Evolutionary conservation across 2,888 invertebrate genomes (phyloP), one percentile per base, ranked within the genome.

Genomic region (Parthenolecanium corni): DNA sequence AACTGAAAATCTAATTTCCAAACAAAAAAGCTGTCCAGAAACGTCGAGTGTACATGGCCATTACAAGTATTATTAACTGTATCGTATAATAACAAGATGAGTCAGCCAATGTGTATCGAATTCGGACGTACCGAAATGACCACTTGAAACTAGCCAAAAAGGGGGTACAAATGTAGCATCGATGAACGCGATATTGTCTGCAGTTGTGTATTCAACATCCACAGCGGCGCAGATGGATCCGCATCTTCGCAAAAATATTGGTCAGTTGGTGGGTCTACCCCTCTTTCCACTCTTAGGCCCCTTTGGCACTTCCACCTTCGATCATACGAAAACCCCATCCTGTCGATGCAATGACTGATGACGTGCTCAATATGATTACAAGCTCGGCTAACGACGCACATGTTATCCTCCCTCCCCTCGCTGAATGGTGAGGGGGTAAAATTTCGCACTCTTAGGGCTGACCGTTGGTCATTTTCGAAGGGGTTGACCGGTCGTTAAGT

Each of bases 341-440:
- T 57, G 57, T 57, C 57, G 57, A 57, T 57, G 57, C 57, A 44
- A 57, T 57, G 57, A 57, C 57, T 57, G 57, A 57, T 57, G 57
- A 57, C 57, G 57, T 46, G 57, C 57, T 42, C 57, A 57, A 57
- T 57, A 57, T 57, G 57, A 57, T 57, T 57, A 57, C 57, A 57
- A 57, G 57, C 57, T 57, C 57, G 57, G 57, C 57, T 57, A 57
- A 57, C 57, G 46, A 57, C 47, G 42, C 57, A 57, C 57, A 57
- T 57, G 57, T 57, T 57, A 46, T 24, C 46, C 49, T 14, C 12
- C 11, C n/a, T n/a, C n/a, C 31, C 31, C 31, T 6, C 31, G 31
- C 9, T 31, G 9, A 6, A 31, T 31, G 4, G n/a, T n/a, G n/a
- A n/a, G n/a, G n/a, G n/a, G n/a, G n/a, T 9, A n/a, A 16, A 49